Conservation (phyloP, 2,113 vertebrate species). For the Saccopteryx bilineata region DNA sequence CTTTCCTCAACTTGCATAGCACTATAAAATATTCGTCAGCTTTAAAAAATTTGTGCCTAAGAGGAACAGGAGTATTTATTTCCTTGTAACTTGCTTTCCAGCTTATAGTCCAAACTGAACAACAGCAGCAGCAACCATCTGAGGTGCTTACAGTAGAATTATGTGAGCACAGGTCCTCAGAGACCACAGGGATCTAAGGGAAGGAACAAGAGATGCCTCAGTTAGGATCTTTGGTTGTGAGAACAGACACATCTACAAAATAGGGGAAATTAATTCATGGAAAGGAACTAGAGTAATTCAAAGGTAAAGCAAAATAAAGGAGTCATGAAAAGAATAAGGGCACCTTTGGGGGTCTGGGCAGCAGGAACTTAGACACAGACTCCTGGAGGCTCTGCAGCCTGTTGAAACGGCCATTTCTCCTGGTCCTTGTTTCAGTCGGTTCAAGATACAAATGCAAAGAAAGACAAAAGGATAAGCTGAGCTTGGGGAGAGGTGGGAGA, state of each 20-base stretch:
- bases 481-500: neutral
- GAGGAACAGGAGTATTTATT: neutral
- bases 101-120: neutral
- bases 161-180: too few relatives aligned
- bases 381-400: neutral
- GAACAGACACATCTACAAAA: neutral
- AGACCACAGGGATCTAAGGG: neutral
- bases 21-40: neutral
- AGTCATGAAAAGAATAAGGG: neutral
- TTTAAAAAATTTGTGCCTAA: neutral
- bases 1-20: neutral
- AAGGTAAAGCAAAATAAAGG: neutral
- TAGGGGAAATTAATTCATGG: neutral
- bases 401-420: neutral
- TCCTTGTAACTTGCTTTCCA: neutral
- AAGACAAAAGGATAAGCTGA: neutral
- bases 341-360: neutral
- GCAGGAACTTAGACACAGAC: neutral
- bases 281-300: neutral
- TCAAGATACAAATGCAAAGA: neutral
- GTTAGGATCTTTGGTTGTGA: neutral
- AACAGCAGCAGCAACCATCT: neutral
- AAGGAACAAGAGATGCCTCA: neutral
- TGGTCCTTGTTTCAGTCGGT: neutral
- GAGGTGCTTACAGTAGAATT: neutral